phyloP scores from a whole-genome alignment of 2,113 vertebrate species.

The Panurus biarmicus region DNA sequence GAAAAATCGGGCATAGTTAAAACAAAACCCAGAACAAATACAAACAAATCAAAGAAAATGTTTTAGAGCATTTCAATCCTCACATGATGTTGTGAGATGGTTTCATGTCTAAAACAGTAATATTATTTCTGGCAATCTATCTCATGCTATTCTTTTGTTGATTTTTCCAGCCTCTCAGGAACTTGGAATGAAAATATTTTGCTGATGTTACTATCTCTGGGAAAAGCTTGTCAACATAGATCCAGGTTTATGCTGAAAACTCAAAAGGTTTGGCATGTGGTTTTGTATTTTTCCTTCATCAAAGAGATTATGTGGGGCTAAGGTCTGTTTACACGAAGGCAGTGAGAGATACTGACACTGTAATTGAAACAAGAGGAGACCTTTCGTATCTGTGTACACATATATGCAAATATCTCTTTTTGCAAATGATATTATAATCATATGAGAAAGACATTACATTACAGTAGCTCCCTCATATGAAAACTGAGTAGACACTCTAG shows the following conservation, averaged over 20 bases:
- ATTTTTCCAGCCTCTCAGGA: constrained; percentile 67
- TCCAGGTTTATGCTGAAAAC: constrained; percentile 46
- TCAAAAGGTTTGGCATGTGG: background rate
- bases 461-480: background rate
- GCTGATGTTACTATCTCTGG: constrained; percentile 48
- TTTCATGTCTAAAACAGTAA: constrained; percentile 64
- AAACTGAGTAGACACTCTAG: background rate
- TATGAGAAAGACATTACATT: background rate
- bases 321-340: background rate
- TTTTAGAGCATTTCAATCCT: constrained; percentile 40
- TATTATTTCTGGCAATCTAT: constrained; percentile 69
- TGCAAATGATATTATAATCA: background rate
- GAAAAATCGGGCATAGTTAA: background rate
- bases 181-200: constrained; percentile 67
- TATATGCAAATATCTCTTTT: background rate
- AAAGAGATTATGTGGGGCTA: background rate
- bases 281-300: background rate
- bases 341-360: background rate
- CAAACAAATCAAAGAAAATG: constrained; percentile 18
- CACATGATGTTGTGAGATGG: constrained; percentile 39
- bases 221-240: constrained; percentile 40
- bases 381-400: background rate
- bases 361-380: background rate
- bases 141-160: constrained; percentile 56
- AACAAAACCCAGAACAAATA: background rate